Evolutionary conservation across 2,113 vertebrate species (phyloP).

Genomic region (Camelus bactrianus): DNA sequence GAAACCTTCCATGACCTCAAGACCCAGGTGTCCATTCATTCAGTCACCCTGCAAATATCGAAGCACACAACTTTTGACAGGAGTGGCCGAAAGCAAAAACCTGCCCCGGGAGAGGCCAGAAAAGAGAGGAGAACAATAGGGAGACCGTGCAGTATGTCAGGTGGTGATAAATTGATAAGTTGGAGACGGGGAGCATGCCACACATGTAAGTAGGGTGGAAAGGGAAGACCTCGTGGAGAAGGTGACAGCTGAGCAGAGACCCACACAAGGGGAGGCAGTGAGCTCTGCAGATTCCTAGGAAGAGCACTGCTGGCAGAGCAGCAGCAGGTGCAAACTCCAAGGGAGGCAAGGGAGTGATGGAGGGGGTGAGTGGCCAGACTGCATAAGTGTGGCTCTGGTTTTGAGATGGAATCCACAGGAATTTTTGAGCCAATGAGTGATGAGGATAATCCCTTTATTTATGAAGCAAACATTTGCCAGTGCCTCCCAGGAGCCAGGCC

Average conservation of each 20-base stretch:
- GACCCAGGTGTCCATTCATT: not conserved
- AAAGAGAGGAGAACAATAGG: not conserved
- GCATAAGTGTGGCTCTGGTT: not conserved
- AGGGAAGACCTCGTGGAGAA: not conserved
- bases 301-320: not conserved
- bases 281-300: not conserved
- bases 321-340: not conserved
- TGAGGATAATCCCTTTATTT: not conserved
- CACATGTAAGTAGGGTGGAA: not conserved
- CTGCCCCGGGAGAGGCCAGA: not conserved
- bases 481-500: not conserved
- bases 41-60: not conserved
- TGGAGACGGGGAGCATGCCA: not conserved
- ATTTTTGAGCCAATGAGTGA: not conserved
- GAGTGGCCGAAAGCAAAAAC: not conserved
- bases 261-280: fast-evolving
- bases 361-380: not conserved
- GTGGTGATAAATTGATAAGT: no score
- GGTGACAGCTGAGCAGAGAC: not conserved
- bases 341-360: no score
- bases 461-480: not conserved
- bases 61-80: not conserved
- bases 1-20: not conserved
- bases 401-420: fast-evolving
- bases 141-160: not conserved